Base-by-base conservation (phyloP, 2,888 invertebrate genomes). In the Lithophane leautieri region DNA sequence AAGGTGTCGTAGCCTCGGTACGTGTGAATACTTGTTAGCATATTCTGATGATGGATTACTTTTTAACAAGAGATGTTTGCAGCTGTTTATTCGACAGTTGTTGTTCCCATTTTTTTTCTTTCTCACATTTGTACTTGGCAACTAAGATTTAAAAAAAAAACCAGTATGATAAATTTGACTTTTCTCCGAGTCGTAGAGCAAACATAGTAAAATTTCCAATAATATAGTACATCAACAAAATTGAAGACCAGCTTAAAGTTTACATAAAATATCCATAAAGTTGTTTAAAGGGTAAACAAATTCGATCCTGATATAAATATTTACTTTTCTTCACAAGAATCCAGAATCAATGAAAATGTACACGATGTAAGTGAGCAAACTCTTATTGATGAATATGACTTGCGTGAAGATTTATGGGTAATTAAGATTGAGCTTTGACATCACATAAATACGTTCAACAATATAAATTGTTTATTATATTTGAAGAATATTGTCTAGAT, bases 1-100 rank as follows among this genome's bases (percentile, higher is more conserved):
- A 93, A 93, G 90, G 92, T 93, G 92, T 92, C 91, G 89, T 89
- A 90, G 88, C 89, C 88, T 87, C 89, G 90, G 87, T 89, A 88
- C 84, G 90, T 90, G 90, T 87, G 87, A 86, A 83, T 79, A 77
- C 82, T 86, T 72, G 86, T 88, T 89, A 86, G 86, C 83, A 84
- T 85, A 83, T 87, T 81, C 83, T 78, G 90, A 90, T 91, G 92
- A 92, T 90, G 89, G 90, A 92, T 91, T 82, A 84, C 82, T 84
- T 80, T 85, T 90, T 82, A 83, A 84, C 84, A 88, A 86, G 89
- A 90, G 80, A 88, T 87, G 81, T 88, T 89, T 90, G 86, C 88
- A 85, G 88, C 87, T 87, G 82, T 86, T 89, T 85, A 78, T 81
- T 82, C 72, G 73, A 85, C 77, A 76, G 83, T 85, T 78, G 84